Evolutionary conservation across 2,797 vertebrate genomes (phyloP).

Genomic region (Characodon lateralis): DNA sequence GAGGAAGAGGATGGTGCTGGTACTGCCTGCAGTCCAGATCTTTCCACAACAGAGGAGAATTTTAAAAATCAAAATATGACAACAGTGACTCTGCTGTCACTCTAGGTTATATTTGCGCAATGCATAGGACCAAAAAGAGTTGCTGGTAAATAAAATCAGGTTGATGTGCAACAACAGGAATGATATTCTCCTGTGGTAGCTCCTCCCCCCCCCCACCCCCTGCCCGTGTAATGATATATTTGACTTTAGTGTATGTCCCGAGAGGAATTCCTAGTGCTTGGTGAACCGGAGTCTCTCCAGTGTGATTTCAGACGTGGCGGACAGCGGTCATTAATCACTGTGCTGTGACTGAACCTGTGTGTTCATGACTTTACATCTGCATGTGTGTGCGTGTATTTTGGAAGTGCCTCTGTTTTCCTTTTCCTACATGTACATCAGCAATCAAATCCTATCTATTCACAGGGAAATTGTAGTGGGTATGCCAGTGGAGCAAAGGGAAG

Average conservation of each 20-base stretch:
- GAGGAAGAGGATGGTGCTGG: neutral
- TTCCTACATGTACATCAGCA: conserved; percentile 59
- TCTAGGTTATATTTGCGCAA: neutral
- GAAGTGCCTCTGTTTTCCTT: conserved; percentile 60
- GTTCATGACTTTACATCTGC: conserved; percentile 30
- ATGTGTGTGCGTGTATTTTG: conserved; percentile 46
- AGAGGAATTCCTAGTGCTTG: conserved; percentile 80
- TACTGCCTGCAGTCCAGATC: neutral
- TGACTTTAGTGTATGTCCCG: conserved; percentile 73
- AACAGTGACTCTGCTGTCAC: neutral
- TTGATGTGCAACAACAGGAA: neutral
- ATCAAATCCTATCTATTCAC: conserved; percentile 65
- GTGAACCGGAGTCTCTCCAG: conserved; percentile 74
- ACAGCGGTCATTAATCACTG: conserved; percentile 77
- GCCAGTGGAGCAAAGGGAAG: conserved; percentile 36
- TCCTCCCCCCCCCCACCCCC: conserved; percentile 31
- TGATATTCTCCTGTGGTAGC: conserved; percentile 11
- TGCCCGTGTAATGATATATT: conserved; percentile 76
- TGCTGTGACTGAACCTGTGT: conserved; percentile 42
- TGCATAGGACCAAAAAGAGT: too few relatives aligned
- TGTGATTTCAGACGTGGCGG: conserved; percentile 75
- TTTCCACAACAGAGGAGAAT: neutral
- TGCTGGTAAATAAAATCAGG: neutral
- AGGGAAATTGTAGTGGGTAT: conserved; percentile 54
- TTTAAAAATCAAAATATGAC: neutral